These are phyloP conservation scores for Globodera ellingtonae DNA, from an alignment of 1,140 invertebrate species.

Conservation along the genomic window DNA sequence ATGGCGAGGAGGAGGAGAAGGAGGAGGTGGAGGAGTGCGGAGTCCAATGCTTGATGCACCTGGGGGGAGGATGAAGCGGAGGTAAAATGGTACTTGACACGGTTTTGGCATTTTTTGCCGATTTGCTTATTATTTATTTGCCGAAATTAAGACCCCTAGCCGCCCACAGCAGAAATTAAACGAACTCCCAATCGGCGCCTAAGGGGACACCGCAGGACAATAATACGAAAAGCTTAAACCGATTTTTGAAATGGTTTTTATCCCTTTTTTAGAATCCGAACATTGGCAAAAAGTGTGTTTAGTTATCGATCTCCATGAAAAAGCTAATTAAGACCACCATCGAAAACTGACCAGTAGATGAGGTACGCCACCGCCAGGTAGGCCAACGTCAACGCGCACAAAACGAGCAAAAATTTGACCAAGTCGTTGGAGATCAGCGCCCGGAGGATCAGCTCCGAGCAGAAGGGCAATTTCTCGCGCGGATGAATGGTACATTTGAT, in stretches of 20 bases:
- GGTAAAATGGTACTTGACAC: not conserved
- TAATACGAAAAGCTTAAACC: too few relatives aligned
- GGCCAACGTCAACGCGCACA: conserved; percentile 53
- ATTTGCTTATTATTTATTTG: not conserved
- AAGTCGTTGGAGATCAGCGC: conserved; percentile 56
- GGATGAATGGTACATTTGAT: conserved; percentile 53
- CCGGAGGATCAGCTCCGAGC: conserved; percentile 49
- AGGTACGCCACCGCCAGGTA: conserved; percentile 60
- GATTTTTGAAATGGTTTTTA: too few relatives aligned
- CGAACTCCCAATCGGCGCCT: too few relatives aligned
- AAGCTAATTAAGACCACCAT: too few relatives aligned
- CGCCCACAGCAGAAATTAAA: too few relatives aligned
- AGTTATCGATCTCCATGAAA: too few relatives aligned
- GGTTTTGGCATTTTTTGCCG: not conserved
- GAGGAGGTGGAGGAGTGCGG: conserved; percentile 18
- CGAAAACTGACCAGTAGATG: conserved; percentile 50
- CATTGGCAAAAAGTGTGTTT: too few relatives aligned
- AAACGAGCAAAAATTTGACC: conserved; percentile 58
- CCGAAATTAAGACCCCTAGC: too few relatives aligned
- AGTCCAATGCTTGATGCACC: conserved; percentile 36
- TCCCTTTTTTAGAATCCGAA: too few relatives aligned
- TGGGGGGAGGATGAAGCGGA: not conserved
- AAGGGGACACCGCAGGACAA: too few relatives aligned
- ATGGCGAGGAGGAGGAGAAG: not conserved
- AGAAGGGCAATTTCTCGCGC: conserved; percentile 50